Conservation (phyloP, 1,140 invertebrate species). For the Drosophila elegans region DNA sequence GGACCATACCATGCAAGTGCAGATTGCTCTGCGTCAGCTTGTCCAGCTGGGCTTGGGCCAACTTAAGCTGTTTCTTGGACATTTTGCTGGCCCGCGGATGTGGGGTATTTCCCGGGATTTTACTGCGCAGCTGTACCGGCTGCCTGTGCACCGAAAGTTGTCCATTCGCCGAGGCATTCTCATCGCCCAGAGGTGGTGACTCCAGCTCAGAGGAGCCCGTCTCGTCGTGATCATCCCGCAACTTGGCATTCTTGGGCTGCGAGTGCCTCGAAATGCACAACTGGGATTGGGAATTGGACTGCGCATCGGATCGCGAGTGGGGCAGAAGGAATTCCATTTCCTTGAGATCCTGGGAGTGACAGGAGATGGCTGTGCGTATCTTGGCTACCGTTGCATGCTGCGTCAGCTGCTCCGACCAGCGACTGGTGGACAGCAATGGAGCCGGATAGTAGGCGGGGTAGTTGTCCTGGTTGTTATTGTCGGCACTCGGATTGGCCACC, state of each 20-base stretch:
- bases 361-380: slow-evolving; percentile 75
- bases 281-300: slow-evolving; percentile 39
- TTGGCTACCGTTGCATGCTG: slow-evolving; percentile 78
- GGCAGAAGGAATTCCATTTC: slow-evolving; percentile 85
- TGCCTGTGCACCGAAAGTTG: slow-evolving; percentile 71
- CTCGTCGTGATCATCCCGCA: slow-evolving; percentile 54
- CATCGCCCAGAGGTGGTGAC: slow-evolving; percentile 41
- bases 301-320: slow-evolving; percentile 37
- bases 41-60: slow-evolving; percentile 88
- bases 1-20: slow-evolving; percentile 92
- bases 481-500: slow-evolving; percentile 17
- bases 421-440: slow-evolving; percentile 48
- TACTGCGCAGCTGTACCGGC: slow-evolving; percentile 59
- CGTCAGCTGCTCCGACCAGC: slow-evolving; percentile 77
- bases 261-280: slow-evolving; percentile 73
- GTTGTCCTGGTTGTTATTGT: slow-evolving; percentile 50
- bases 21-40: slow-evolving; percentile 93
- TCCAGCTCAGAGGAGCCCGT: slow-evolving; percentile 27
- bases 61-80: slow-evolving; percentile 87
- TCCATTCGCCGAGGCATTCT: slow-evolving; percentile 49
- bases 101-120: slow-evolving; percentile 84
- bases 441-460: slow-evolving; percentile 60
- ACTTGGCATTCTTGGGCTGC: slow-evolving; percentile 66
- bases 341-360: slow-evolving; percentile 65
- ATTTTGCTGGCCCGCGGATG: slow-evolving; percentile 85